Evolutionary conservation across 1,140 invertebrate genomes (phyloP), one percentile per base, ranked within the genome.

Genomic region (Bombus balteatus): DNA sequence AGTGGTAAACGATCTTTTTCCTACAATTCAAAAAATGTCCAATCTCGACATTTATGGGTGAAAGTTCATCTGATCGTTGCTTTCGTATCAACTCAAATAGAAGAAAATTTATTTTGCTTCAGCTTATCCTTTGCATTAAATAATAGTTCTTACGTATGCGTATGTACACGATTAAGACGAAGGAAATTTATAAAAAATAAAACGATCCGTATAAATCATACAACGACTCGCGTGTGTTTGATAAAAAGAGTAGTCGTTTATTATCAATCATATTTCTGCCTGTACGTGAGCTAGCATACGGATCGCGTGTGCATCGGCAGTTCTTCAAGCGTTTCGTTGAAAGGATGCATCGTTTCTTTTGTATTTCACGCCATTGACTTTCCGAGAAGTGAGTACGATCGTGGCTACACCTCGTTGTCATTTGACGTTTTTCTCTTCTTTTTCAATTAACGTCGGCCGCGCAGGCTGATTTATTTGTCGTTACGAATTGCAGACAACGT

Each of bases 401-500:
- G 37, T 25, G 22, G 28, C 28, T n/a, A 25, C 12, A 0, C 37
- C 13, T 43, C 57, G 25, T 57, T 6, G 62, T n/a, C n/a, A 13
- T 3, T 57, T 39, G 3, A 22, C 25, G 34, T 71, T 71, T 28
- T 22, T 18, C 22, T n/a, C 53, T 43, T 25, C 13, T 8, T 75
- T 70, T 79, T 82, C 88, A 79, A 89, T 90, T 71, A 84, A 15
- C 43, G 1, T 15, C 37, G 6, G 37, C 47, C 39, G 65, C 28
- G 62, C 15, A 12, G 28, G 37, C 25, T 89, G 82, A 90, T 66
- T 90, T 89, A 87, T 83, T 75, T 78, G 73, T 81, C 85, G 70
- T 57, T 18, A 32, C 22, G 25, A 25, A 39, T 59, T 1, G 22
- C 13, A 34, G 10, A 18, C 39, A 65, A 25, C 25, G 22, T 47